Conservation (phyloP, 2,113 vertebrate species). For the Proteles cristata region DNA sequence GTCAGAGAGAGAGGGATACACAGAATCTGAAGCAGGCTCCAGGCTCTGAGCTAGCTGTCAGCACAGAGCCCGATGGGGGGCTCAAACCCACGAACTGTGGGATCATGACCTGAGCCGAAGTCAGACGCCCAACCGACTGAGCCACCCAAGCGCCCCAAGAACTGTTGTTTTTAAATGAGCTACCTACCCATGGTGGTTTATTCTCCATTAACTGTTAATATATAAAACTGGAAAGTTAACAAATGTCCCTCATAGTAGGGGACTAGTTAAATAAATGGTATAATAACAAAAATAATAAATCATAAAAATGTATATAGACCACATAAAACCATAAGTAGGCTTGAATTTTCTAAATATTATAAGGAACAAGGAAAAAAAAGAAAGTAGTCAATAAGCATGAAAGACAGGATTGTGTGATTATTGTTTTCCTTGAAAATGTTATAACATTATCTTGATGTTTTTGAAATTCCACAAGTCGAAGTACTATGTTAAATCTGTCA, state of each 20-base stretch:
- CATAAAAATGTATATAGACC: background rate
- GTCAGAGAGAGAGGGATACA: no score
- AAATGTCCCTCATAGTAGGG: background rate
- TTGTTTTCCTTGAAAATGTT: background rate
- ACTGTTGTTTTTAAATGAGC: background rate
- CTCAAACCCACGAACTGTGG: no score
- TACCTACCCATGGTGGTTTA: background rate
- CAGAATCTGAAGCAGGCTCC: no score
- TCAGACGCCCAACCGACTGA: no score
- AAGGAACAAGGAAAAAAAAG: background rate
- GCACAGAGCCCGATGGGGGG: no score
- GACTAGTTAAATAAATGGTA: background rate
- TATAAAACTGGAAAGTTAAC: slow-evolving; percentile 5
- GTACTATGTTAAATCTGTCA: background rate
- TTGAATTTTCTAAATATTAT: background rate
- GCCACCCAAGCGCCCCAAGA: no score
- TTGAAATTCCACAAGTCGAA: background rate
- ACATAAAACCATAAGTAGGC: background rate
- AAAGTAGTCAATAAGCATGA: background rate
- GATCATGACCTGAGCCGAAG: no score
- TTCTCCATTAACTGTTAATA: background rate
- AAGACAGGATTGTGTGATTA: background rate
- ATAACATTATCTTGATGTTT: background rate
- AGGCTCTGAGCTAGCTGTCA: no score
- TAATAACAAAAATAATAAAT: slow-evolving; percentile 19